Evolutionary conservation across 2,113 vertebrate species (phyloP).

Genomic region (Hiodon alosoides): DNA sequence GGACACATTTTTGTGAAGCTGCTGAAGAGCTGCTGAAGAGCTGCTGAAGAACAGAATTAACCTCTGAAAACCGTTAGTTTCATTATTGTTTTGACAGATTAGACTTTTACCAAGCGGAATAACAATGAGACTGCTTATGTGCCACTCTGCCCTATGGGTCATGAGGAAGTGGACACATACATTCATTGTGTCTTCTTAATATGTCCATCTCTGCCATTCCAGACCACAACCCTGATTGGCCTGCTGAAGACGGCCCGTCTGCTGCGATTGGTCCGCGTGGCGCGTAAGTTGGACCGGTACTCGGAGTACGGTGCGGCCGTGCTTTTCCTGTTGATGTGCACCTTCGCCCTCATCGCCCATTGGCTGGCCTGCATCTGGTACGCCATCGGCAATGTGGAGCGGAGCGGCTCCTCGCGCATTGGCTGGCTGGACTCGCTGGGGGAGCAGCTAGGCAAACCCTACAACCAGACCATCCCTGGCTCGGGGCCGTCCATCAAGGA

Average conservation of each 20-base stretch:
- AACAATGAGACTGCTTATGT: no score
- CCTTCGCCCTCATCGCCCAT: conserved; percentile 78
- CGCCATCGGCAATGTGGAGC: conserved; percentile 80
- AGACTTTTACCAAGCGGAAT: no score
- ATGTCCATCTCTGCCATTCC: background rate
- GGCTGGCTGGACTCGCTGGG: conserved; percentile 82
- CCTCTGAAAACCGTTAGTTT: no score
- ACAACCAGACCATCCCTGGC: conserved; percentile 61
- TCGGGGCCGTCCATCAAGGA: conserved; percentile 78
- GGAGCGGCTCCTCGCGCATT: conserved; percentile 56
- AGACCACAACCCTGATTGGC: conserved; percentile 74
- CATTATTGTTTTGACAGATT: background rate
- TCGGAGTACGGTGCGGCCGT: conserved; percentile 79
- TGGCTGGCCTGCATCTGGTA: conserved; percentile 85
- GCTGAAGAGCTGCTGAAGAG: no score
- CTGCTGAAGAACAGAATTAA: no score
- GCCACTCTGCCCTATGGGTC: no score
- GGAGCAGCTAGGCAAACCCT: conserved; percentile 75
- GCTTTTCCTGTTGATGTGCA: conserved; percentile 84
- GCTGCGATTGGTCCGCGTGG: conserved; percentile 78
- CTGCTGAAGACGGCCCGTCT: conserved; percentile 81
- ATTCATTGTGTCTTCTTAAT: background rate
- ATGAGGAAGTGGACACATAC: no score
- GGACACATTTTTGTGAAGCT: no score
- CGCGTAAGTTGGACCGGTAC: conserved; percentile 80